Base-by-base conservation (phyloP, 2,113 vertebrate genomes). In the Catharus bicknelli region DNA sequence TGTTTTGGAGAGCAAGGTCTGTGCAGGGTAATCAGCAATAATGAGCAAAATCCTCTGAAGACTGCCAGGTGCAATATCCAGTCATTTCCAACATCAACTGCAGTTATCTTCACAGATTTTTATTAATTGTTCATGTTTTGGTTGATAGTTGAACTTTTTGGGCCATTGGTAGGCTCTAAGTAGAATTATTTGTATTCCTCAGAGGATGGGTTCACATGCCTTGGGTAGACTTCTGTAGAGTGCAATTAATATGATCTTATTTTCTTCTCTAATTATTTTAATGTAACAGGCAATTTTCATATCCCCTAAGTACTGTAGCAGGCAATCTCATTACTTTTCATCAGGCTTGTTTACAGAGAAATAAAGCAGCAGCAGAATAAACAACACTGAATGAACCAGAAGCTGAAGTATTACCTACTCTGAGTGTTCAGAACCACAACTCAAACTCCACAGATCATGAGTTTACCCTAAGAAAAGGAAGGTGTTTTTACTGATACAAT, bases 261-360 rank as follows among this genome's bases (percentile, higher is more conserved):
- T 92, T 88, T 66, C 51, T 55, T 86, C 75, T 90, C 47, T 87
- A 83, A 90, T 94, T 86, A 93, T 70, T 92, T 95, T 90, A 91
- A 80, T 81, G 70, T 90, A 88, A 86, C 36, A 68, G 83, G 50
- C 67, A 85, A 66, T 85, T 89, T 90, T 86, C 78, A 88, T 90
- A 93, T 90, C 47, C 51, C 43, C 20, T 26, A 88, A 91, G 82
- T 88, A 78, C 88, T 79, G 2, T 88, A 83, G 86, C 30, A 76
- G 61, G 72, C 55, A 61, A 54, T 91, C 67, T 91, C 79, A 86
- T 95, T 90, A 85, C 42, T 91, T 94, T 88, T 90, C 34, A 82
- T 88, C 76, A 76, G 68, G 43, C 59, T 86, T 95, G 75, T 94
- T 93, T 94, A 82, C 68, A 77, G 26, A 67, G 51, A 91, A 90